Base-by-base conservation (phyloP, 2,888 invertebrate genomes). In the Cheiracanthium punctorium region DNA sequence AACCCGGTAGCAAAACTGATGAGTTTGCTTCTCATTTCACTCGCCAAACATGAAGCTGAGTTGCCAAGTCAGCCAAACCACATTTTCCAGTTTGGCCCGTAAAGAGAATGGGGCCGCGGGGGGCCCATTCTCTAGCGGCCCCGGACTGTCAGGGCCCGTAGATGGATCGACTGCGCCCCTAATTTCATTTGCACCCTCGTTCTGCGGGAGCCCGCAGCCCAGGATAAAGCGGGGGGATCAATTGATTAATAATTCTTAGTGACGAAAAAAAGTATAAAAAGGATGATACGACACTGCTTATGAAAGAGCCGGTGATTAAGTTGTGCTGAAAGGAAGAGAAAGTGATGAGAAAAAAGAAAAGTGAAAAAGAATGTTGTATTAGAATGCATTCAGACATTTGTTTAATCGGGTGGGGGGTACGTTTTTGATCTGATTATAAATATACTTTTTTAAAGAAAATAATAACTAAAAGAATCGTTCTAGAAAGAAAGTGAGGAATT, bases 111-210 rank as follows among this genome's bases (percentile, higher is more conserved):
- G 77, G 73, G 41, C 79, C 73, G 24, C 69, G 43, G 41, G 84
- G 79, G 79, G 65, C 69, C 69, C 67, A 84, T 84, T 84, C 84
- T 84, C 79, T 74, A 48, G 41, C 67, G 74, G 69, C 69, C 73
- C 37, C 72, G 77, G 69, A 73, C 79, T 84, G 79, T 84, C 84
- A 84, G 33, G 67, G n/a, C 84, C 79, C 73, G 84, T 58, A 79
- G 84, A 84, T 84, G 84, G 79, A 84, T 84, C 79, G 84, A 73
- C 81, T 82, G 75, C 75, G 81, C 84, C 82, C 84, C 73, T 84
- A 79, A 79, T 79, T 84, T 84, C 84, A 84, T 84, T 84, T 84
- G 84, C 84, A 77, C 84, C 69, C 84, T 79, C 74, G 65, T 80
- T 72, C 65, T 28, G 79, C 52, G 30, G 43, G 77, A 33, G 70